Percentiles rank a stretch among this genome's conserved stretches.
phyloP scores from a whole-genome alignment of 1,140 invertebrate species.

The Eumaeus atala region DNA sequence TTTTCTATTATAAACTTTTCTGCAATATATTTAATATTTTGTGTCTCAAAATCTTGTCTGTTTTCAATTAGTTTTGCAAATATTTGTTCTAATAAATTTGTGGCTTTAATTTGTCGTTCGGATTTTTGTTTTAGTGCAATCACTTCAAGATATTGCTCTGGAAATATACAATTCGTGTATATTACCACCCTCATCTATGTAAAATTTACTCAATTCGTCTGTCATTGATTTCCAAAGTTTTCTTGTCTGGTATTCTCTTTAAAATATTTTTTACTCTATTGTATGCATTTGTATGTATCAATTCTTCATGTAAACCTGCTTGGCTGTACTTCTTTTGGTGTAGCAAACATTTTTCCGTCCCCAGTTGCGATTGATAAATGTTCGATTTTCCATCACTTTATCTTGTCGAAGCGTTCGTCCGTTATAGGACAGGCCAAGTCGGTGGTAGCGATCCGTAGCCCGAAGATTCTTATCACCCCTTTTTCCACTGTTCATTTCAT shows the following conservation, averaged over 20 bases:
- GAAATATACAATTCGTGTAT: slow-evolving; percentile 9
- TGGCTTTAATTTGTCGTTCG: not conserved
- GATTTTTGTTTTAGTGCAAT: not conserved
- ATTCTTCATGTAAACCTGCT: not conserved
- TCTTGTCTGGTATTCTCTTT: slow-evolving; percentile 10
- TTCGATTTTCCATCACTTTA: slow-evolving; percentile 4
- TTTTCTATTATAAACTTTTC: slow-evolving; percentile 1
- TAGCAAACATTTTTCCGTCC: not conserved
- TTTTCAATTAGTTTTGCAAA: not conserved
- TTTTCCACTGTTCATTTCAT: too few species aligned
- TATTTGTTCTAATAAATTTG: not conserved
- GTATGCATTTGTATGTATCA: not conserved
- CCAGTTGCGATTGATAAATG: not conserved
- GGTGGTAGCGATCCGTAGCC: too few species aligned
- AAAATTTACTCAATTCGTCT: not conserved
- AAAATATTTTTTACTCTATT: slow-evolving; percentile 3
- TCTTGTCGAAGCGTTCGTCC: too few species aligned
- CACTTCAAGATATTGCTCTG: not conserved
- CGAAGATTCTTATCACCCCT: too few species aligned
- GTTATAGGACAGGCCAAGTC: too few species aligned
- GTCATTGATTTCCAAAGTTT: not conserved
- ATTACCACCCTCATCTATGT: not conserved
- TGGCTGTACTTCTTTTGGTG: not conserved
- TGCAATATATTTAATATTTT: slow-evolving; percentile 8
- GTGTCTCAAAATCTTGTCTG: not conserved